phyloP scores from a whole-genome alignment of 92 coral and sea anemone species.

The Hydrozoanthus gracilis region DNA sequence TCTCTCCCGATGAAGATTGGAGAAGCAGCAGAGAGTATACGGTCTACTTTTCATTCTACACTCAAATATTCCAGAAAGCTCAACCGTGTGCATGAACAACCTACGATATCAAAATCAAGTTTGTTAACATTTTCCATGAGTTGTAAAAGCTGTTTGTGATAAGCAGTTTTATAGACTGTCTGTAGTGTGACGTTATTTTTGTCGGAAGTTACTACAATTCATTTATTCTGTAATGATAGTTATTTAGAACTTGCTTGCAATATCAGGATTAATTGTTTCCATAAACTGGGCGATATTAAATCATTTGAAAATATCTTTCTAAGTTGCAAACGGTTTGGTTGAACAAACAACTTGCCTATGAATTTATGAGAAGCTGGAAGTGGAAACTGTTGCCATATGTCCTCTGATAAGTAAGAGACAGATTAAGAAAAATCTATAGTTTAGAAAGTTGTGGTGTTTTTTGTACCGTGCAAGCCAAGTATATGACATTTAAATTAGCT shows the following conservation, averaged over 20 bases:
- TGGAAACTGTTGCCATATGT: constrained; percentile 11
- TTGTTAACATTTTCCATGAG: not conserved
- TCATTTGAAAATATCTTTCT: not conserved
- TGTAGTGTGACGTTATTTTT: constrained; percentile 18
- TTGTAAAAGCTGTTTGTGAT: not conserved
- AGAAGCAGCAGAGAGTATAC: not conserved
- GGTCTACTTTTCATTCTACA: not conserved
- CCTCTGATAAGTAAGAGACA: constrained; percentile 29
- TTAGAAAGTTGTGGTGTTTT: not conserved
- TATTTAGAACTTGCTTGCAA: constrained; percentile 46
- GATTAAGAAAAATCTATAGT: too few species aligned
- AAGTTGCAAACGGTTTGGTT: constrained; percentile 16
- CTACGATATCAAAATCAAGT: not conserved
- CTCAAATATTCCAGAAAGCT: not conserved
- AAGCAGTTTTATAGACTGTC: not conserved
- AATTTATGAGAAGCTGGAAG: constrained; percentile 24
- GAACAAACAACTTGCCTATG: constrained; percentile 20
- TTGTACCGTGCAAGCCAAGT: too few species aligned
- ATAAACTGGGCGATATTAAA: constrained; percentile 21
- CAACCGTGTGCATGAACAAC: not conserved
- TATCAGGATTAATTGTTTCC: constrained; percentile 27
- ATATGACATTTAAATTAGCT: too few species aligned
- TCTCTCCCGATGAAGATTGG: too few species aligned
- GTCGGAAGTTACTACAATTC: constrained; percentile 22
- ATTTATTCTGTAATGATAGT: constrained; percentile 33